Base-by-base conservation (phyloP, 2,797 vertebrate species). In the Dermochelys coriacea region DNA sequence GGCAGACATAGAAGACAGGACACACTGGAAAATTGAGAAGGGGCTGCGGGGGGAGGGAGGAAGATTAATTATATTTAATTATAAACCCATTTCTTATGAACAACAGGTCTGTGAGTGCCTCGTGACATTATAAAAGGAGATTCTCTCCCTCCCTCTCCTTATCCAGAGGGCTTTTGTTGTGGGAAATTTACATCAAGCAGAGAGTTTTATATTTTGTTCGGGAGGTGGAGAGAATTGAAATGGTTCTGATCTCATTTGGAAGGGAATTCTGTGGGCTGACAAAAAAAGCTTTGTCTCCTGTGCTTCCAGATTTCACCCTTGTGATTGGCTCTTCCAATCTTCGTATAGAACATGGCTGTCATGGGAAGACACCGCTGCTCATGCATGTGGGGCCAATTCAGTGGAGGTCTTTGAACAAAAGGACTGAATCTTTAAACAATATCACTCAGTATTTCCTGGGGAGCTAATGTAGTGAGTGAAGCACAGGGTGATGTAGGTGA, bases 191-290 rank as follows among this genome's bases (percentile, higher is more conserved):
- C 1, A 15, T 37, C 11, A 57, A 15, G 21, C 19, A 45, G 2
- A 74, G 25, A 31, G 31, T 29, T 47, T 74, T 79, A 2, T 2
- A 8, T 15, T 31, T 82, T 77, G 1, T 0, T 4, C n/a, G 10
- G 34, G 80, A 81, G 52, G 27, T n/a, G 45, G 25, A 45, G 49
- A 82, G 74, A 64, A 5, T 0, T 0, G 2, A 9, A 0, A 1
- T 29, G 15, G 14, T 47, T 77, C 45, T 49, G 27, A 80, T 45
- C 61, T 61, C 37, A n/a, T 29, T 0, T 8, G 2, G 83, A 45
- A 80, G 23, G 6, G 51, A 82, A 19, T 11, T 5, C 41, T 49
- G 0, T 14, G 0, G 1, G 19, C 45, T 49, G 74, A 29, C 45
- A 29, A 18, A 27, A 45, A 45, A 8, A 16, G 25, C 74, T 77